Base-by-base conservation (phyloP, 2,888 invertebrate genomes). In the Villa cingulata region DNA sequence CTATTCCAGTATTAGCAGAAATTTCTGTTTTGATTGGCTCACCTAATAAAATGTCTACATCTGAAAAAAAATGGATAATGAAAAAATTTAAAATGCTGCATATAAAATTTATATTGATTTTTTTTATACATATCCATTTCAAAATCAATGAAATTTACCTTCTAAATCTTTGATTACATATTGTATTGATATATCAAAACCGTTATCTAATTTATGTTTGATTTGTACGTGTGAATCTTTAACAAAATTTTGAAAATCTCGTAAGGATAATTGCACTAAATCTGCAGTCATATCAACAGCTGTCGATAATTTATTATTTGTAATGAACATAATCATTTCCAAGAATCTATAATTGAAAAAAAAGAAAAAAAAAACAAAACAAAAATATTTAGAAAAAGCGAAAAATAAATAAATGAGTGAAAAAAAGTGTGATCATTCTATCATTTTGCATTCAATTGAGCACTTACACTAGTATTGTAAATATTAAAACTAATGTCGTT, bases 1-100 rank as follows among this genome's bases (percentile, higher is more conserved):
- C 84, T 48, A 86, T 74, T 51, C 84, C 85, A 49, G 84, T 86
- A 62, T 84, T 83, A 19, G 74, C 71, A 18, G 81, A 75, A 55
- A 86, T 74, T 58, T 84, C 80, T 57, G 75, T 73, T 66, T 83
- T 83, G 58, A 86, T 81, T n/a, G 86, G 84, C 56, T 79, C 77
- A 5, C 86, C 87, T 43, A 87, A 71, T 54, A 86, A 72, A 45
- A 76, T 72, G 59, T 83, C 83, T 36, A 83, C 77, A 65, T 82
- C 87, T 68, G 48, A 37, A 49, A 44, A 23, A 23, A 23, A 23
- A 23, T 6, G 7, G 7, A 23, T 7, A 6, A 23, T 23, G 23
- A 6, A 6, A 23, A 23, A 6, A 6, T 23, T 7, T 6, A 23
- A 23, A 23, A 23, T 23, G 7, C 7, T 23, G 7, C 4, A 23